Evolutionary conservation across 2,797 vertebrate genomes (phyloP), one percentile per base, ranked within the genome.

Genomic region (Threskiornis aethiopicus): DNA sequence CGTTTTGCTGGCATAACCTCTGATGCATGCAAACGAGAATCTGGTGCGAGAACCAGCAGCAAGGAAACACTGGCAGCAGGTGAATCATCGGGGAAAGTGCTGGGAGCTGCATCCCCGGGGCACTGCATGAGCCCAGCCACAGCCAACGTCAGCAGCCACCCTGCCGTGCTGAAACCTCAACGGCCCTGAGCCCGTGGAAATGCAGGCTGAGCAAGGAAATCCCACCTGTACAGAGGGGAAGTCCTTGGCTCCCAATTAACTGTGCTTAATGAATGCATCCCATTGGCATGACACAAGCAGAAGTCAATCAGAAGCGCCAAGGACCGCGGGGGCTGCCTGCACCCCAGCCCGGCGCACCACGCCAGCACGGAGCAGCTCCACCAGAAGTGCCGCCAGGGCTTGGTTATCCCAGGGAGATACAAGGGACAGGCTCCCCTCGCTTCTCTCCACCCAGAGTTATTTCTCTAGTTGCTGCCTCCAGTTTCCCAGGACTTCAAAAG

Each of bases 271-370:
- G 6, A 54, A 73, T 18, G 28, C 49, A 54, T 25, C 51, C 66
- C 46, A 7, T 25, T 13, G 55, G 61, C 28, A 31, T 1, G 7
- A 31, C 33, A 15, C 0, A 1, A 72, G 31, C 22, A 78, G 66
- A 42, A 57, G 81, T 35, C 58, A 35, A 7, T 4, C 1, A 16
- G 52, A 31, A 46, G 31, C 1, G 13, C 33, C 1, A 14, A 37
- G 66, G 54, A n/a, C 4, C 0, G 3, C 0, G 1, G 65, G 31
- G 46, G 31, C 17, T 51, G 51, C 55, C 18, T 4, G 16, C 31
- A 16, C 7, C 61, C 35, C 66, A 49, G 61, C 46, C 71, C 1
- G 3, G 35, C 2, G 2, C 28, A 16, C 26, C 14, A 3, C 1
- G 2, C 49, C 6, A 2, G 58, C 61, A 20, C 28, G 2, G 35